Base-by-base conservation (phyloP, 2,113 vertebrate genomes). In the Tichodroma muraria region DNA sequence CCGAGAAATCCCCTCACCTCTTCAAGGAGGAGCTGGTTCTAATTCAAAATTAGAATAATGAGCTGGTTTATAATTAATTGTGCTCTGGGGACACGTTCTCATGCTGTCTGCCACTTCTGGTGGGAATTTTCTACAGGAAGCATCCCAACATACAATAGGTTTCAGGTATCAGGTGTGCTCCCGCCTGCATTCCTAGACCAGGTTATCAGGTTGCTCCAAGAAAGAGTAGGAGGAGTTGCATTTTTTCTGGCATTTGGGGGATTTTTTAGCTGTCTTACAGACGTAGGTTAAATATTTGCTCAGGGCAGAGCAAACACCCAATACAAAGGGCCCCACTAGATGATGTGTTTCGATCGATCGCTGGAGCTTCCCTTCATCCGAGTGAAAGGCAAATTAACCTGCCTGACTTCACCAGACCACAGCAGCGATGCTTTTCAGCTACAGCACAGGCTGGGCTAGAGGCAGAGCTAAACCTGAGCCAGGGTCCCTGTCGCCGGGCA, bases 201-300 rank as follows among this genome's bases (percentile, higher is more conserved):
- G 50, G 72, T 73, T 84, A 81, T 35, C 5, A 0, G 17, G 14
- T 69, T 69, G 63, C 82, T 94, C 0, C 0, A 50, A 85, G 82
- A 44, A 59, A 68, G 30, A 22, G 22, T 52, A 42, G 63, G n/a
- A 33, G 52, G 37, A 53, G 50, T 54, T 77, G 31, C 50, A 78
- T 53, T 91, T 91, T 91, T 83, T 37, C 79, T 53, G 61, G 47
- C 45, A 49, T 93, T 79, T 24, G 21, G 59, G 71, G 71, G 27
- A 54, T 60, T 69, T 89, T 92, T 93, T 45, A 66, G n/a, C 81
- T 3, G 1, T 49, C 28, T 80, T 44, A 54, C 35, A 77, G 59
- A 84, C 82, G 66, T 71, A 92, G 72, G 77, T 96, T 92, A 93
- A 94, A 93, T 83, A 92, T 89, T 88, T 90, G 90, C 94, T 90